phyloP scores from a whole-genome alignment of 2,113 vertebrate species.

The Myrmecobius fasciatus region DNA sequence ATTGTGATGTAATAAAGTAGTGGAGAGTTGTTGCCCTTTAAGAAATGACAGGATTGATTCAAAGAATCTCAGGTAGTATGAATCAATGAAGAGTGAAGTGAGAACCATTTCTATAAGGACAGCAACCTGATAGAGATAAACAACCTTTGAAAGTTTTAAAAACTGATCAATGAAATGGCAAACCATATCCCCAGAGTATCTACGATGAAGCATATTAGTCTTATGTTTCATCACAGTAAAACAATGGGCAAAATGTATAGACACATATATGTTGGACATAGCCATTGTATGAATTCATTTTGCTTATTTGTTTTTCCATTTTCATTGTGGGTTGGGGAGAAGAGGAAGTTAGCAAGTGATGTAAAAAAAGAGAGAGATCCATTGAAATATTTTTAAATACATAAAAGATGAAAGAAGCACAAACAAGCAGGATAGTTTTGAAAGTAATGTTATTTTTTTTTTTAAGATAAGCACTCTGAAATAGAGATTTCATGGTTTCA shows the following conservation, averaged over 20 bases:
- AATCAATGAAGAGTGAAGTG: not conserved
- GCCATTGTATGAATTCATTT: not conserved
- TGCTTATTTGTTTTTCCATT: no score
- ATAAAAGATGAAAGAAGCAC: not conserved
- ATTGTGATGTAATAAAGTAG: not conserved
- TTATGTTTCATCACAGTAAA: not conserved
- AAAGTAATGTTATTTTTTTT: slow-evolving; percentile 17
- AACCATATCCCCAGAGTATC: not conserved
- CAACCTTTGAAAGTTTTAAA: not conserved
- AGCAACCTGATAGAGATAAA: not conserved
- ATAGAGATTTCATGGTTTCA: no score
- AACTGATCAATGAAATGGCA: not conserved
- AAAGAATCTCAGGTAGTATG: not conserved
- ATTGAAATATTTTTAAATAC: not conserved
- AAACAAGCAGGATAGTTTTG: not conserved
- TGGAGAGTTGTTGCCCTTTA: not conserved
- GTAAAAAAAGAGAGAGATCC: not conserved
- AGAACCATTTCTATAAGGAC: not conserved
- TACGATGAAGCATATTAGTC: not conserved
- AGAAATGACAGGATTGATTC: not conserved
- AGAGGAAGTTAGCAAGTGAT: not conserved
- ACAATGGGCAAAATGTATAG: not conserved
- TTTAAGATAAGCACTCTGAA: not conserved
- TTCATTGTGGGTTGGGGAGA: not conserved
- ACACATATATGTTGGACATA: not conserved